A percentile compares a stretch with the other conserved stretches of the same genome.
phyloP scores from a whole-genome alignment of 2,113 vertebrate genomes.

The Talpa occidentalis region DNA sequence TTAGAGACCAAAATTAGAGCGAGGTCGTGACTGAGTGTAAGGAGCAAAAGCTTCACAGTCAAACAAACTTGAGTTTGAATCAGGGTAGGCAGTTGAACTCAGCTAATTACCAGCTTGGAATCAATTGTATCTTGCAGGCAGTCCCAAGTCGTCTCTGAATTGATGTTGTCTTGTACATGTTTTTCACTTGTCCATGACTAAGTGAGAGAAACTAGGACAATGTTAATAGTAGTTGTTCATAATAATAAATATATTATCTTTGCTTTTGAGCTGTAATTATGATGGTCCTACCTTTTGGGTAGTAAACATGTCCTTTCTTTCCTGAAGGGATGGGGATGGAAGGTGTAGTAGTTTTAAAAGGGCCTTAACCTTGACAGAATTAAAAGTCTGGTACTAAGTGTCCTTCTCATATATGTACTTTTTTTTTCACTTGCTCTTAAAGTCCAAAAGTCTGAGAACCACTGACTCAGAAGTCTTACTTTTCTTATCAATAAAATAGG shows the following conservation, averaged over 20 bases:
- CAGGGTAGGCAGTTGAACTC: not conserved
- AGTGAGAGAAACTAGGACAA: slow-evolving; percentile 1
- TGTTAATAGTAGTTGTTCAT: not conserved
- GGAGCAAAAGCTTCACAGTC: not conserved
- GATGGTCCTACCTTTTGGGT: not conserved
- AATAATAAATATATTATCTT: slow-evolving; percentile 16
- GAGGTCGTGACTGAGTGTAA: not conserved
- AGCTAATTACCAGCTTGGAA: not conserved
- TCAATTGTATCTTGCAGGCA: not conserved
- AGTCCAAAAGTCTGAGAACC: slow-evolving; percentile 23
- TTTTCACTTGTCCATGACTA: not conserved
- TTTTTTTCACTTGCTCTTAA: not conserved
- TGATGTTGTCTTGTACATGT: not conserved
- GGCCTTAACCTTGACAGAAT: not conserved
- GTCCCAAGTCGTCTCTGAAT: not conserved
- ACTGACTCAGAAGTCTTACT: not conserved
- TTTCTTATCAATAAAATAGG: not conserved
- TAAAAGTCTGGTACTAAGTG: not conserved
- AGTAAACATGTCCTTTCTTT: not conserved
- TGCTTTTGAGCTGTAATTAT: slow-evolving; percentile 32
- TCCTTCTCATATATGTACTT: not conserved
- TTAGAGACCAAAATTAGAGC: not conserved
- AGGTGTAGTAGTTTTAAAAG: not conserved
- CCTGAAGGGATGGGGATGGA: not conserved
- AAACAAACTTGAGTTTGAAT: not conserved